A percentile compares a stretch with the other conserved stretches of the same genome.
These are phyloP conservation scores for Osmoderma eremita DNA, from an alignment of 2,888 invertebrate species.

Conservation along the genomic window DNA sequence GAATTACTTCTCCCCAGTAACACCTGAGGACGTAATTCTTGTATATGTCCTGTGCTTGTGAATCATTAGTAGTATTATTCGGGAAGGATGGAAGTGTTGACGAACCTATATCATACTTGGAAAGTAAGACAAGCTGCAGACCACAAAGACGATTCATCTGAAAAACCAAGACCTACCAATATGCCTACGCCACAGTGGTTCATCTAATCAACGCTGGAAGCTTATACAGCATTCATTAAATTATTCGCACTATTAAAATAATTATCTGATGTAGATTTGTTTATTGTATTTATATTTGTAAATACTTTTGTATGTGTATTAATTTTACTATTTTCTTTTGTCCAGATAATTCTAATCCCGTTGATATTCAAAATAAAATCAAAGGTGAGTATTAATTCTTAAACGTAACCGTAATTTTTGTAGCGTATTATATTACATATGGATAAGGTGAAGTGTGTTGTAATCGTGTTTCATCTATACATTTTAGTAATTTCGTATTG, in stretches of 20 bases:
- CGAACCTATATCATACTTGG: too few species aligned
- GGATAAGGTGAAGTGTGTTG: conserved; percentile 5
- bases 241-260: not conserved
- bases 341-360: conserved; percentile 54
- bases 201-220: not conserved
- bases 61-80: too few species aligned
- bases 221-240: not conserved
- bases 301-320: conserved; percentile 3
- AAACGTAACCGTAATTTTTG: not conserved
- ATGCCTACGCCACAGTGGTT: not conserved
- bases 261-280: not conserved
- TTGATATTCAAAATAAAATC: conserved; percentile 60
- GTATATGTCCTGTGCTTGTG: too few species aligned
- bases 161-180: not conserved
- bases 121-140: too few species aligned
- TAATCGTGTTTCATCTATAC: conserved; percentile 39
- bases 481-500: conserved; percentile 62
- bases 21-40: too few species aligned
- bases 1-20: too few species aligned
- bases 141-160: too few species aligned
- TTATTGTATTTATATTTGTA: conserved; percentile 27
- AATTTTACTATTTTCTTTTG: conserved; percentile 37
- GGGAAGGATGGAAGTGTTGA: too few species aligned
- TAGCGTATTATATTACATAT: not conserved
- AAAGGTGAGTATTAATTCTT: conserved; percentile 59